Conservation (phyloP, 2,797 vertebrate species). For the Phoxinus dragarum region DNA sequence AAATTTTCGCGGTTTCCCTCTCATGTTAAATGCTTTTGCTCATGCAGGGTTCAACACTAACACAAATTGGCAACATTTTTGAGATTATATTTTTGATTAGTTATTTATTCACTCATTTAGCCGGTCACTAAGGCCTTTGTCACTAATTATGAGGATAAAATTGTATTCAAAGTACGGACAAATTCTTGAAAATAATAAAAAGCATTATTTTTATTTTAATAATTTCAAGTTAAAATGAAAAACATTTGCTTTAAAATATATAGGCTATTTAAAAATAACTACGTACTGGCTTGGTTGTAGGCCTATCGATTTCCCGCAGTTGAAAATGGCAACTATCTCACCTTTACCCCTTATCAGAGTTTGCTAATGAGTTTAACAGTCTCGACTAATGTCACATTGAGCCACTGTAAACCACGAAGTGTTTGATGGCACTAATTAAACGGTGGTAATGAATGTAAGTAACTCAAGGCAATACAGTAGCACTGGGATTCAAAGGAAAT, state of each 20-base stretch:
- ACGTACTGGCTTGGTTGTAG: not conserved
- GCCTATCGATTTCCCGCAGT: not conserved
- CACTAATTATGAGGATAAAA: not conserved
- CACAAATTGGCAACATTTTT: not conserved
- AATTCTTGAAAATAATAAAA: not conserved
- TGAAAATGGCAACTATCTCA: constrained; percentile 7
- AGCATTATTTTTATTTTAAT: too few relatives aligned
- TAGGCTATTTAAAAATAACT: not conserved
- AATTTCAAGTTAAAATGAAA: not conserved
- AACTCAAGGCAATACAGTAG: constrained; percentile 55
- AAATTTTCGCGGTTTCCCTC: constrained; percentile 48
- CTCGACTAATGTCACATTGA: constrained; percentile 23
- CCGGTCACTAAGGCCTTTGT: not conserved
- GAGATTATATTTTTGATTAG: not conserved
- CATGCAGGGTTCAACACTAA: not conserved
- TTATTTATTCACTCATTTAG: not conserved
- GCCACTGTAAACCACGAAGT: constrained; percentile 33
- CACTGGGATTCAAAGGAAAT: constrained; percentile 64
- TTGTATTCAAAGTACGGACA: not conserved
- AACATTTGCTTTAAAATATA: not conserved
- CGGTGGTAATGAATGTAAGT: constrained; percentile 52
- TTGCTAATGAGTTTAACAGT: constrained; percentile 40
- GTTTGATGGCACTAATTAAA: constrained; percentile 72
- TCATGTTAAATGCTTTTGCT: constrained; percentile 27
- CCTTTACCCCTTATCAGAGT: constrained; percentile 34